A percentile compares a stretch with the other conserved stretches of the same genome.
Evolutionary conservation across 1,140 invertebrate genomes (phyloP).

Genomic region (Drosophila teissieri): DNA sequence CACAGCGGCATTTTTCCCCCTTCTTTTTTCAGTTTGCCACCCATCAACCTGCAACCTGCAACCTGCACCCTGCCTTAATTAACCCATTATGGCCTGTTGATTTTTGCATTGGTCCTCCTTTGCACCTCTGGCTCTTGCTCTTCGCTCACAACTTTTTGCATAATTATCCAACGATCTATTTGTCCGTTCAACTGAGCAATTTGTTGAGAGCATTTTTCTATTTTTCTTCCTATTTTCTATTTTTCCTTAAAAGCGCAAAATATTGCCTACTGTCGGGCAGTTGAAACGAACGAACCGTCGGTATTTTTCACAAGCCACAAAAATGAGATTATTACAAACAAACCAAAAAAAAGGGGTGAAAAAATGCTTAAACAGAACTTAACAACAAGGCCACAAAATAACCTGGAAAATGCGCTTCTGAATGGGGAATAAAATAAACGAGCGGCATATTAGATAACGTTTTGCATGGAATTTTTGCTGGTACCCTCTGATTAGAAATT

Average conservation of each 20-base stretch:
- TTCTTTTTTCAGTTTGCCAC: background rate
- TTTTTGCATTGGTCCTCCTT: constrained; percentile 27
- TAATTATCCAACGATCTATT: constrained; percentile 58
- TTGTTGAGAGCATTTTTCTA: constrained; percentile 21
- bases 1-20: background rate
- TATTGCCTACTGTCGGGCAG: background rate
- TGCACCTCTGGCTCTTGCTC: background rate
- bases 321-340: background rate
- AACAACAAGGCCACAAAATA: background rate
- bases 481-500: constrained; percentile 9
- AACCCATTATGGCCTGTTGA: constrained; percentile 71
- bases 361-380: background rate
- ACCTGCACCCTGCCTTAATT: constrained; percentile 64
- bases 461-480: constrained; percentile 4
- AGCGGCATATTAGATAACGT: constrained; percentile 3
- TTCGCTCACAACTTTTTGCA: constrained; percentile 21
- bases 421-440: constrained; percentile 6
- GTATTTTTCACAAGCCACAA: background rate
- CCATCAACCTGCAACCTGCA: too few species aligned
- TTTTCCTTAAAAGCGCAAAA: background rate
- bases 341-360: background rate
- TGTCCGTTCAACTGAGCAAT: constrained; percentile 57
- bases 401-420: background rate
- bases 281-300: background rate
- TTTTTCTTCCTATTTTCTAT: too few species aligned